phyloP scores from a whole-genome alignment of 2,888 invertebrate genomes.

The Pachymerium ferrugineum region DNA sequence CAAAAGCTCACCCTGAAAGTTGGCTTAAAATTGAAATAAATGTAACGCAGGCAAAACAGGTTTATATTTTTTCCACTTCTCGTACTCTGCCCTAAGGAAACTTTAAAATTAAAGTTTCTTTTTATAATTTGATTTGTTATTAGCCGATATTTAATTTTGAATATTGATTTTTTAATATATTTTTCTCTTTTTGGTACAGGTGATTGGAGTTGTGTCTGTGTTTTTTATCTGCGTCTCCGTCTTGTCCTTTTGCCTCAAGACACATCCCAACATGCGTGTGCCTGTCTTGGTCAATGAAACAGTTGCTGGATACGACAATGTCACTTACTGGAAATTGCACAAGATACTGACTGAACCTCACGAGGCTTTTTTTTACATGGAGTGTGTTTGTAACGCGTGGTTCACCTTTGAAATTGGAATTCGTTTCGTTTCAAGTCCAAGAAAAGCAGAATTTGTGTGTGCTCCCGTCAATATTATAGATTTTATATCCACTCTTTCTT shows the following conservation, averaged over 20 bases:
- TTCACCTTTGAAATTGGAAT: constrained; percentile 87
- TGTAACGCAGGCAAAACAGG: not conserved
- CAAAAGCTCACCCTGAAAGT: not conserved
- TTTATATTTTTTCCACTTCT: not conserved
- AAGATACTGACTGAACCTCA: constrained; percentile 87
- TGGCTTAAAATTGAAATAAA: not conserved
- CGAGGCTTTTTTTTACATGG: constrained; percentile 95
- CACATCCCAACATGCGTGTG: constrained; percentile 92
- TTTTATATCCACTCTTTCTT: constrained; percentile 96
- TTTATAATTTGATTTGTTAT: not conserved
- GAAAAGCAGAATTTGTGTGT: constrained; percentile 88
- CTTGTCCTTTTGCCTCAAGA: constrained; percentile 98
- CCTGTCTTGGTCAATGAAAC: constrained; percentile 77
- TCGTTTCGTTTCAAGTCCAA: constrained; percentile 87
- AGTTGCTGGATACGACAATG: constrained; percentile 67
- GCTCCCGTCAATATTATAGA: constrained; percentile 97
- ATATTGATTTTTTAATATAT: too few relatives aligned
- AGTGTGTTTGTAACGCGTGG: constrained; percentile 98
- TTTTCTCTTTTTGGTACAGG: too few relatives aligned
- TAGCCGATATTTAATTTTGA: not conserved
- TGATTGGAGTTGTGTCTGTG: constrained; percentile 95
- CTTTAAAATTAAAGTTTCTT: not conserved
- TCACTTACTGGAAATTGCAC: constrained; percentile 76
- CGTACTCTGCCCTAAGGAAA: not conserved
- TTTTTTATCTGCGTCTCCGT: constrained; percentile 99